Evolutionary conservation across 2,797 vertebrate genomes (phyloP).

Genomic region (Arrhamphus sclerolepis): DNA sequence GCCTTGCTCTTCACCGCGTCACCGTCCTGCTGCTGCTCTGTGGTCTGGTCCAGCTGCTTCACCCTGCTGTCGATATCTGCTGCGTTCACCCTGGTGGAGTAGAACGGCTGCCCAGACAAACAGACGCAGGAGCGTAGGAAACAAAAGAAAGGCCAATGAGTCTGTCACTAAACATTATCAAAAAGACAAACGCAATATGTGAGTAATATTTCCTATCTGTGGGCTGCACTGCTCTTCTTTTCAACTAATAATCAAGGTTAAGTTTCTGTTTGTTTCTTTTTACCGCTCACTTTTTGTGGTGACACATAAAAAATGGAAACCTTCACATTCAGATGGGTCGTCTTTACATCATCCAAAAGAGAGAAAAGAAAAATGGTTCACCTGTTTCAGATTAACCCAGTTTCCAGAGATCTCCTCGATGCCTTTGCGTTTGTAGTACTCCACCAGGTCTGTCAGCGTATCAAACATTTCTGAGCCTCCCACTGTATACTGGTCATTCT

Average conservation of each 20-base stretch:
- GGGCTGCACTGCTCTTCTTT: constrained; percentile 1
- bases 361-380: constrained; percentile 58
- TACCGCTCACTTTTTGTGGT: background rate
- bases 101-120: constrained; percentile 85
- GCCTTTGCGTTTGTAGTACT: constrained; percentile 88
- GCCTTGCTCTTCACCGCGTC: constrained; percentile 86
- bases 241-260: background rate
- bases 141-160: constrained; percentile 27
- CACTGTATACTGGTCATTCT: constrained; percentile 91
- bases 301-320: background rate
- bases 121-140: background rate
- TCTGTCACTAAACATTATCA: background rate
- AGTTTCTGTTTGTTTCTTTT: constrained; percentile 9
- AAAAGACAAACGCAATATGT: constrained; percentile 16
- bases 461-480: constrained; percentile 88
- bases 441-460: constrained; percentile 90
- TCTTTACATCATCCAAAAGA: background rate
- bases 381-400: constrained; percentile 90
- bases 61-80: constrained; percentile 93
- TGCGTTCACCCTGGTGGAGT: constrained; percentile 91
- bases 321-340: too few species aligned
- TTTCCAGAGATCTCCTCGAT: constrained; percentile 92
- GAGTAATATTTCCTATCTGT: constrained; percentile 47
- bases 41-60: constrained; percentile 86
- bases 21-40: constrained; percentile 61